Evolutionary conservation across 92 coral and sea anemone genomes (phyloP), one percentile per base, ranked within the genome.

Genomic region (Blastomussa wellsi): DNA sequence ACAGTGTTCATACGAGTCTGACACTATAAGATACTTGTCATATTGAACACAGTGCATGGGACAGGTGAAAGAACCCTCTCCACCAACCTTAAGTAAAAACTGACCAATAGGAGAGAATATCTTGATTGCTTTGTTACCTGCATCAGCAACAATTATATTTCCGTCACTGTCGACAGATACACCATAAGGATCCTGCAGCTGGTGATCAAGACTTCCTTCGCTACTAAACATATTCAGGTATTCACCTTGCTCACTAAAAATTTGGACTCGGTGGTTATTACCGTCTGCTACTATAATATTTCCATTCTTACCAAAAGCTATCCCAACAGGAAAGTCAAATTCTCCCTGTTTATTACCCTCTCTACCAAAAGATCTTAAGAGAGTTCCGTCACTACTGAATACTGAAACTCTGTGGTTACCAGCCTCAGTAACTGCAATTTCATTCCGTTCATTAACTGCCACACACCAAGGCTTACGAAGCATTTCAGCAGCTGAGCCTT

Each of bases 1-100:
- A 41, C 88, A 70, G 28, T 83, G 75, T 4, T 82, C 88, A 24
- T 14, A 28, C 0, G 22, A 16, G 36, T 85, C 86, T 65, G 91
- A 88, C 32, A 83, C 91, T 13, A 52, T 77, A 20, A 82, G 44
- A 52, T 77, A 52, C 1, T 77, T 60, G 53, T 71, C 80, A 41
- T 32, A 24, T 8, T 85, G 69, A 28, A 88, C 72, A 79, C 91
- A 88, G 35, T 88, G 88, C 24, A 68, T 26, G n/a, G 91, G 87
- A 60, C 22, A 41, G n/a, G 24, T 79, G 0, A 39, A 60, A 62
- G 68, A 75, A 20, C 51, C 69, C 53, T 37, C 33, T 19, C 88
- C 68, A 10, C 86, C 91, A 70, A 88, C 49, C 6, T 64, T 52
- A 32, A 55, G 33, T 51, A 79, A 39, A 81, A 82, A 88, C 71